Conservation (phyloP, 2,888 invertebrate species). For the Esperia sulphurella region DNA sequence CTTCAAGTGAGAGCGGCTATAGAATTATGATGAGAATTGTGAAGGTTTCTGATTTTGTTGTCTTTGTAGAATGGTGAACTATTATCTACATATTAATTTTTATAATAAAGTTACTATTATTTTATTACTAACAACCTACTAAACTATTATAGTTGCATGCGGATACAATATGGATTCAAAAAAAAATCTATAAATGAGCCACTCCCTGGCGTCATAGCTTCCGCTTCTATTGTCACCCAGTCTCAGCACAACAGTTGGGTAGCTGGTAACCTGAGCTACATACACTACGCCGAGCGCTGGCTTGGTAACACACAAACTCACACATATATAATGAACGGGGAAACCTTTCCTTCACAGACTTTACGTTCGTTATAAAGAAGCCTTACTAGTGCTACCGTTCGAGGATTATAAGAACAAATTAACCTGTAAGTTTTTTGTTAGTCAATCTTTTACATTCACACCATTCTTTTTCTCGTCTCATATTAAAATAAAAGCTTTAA, state of each 20-base stretch:
- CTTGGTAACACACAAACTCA: slow-evolving; percentile 11
- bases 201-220: background rate
- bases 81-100: no score
- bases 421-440: slow-evolving; percentile 2
- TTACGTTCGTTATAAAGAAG: slow-evolving; percentile 55
- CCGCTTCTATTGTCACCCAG: slow-evolving; percentile 9
- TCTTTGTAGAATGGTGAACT: no score
- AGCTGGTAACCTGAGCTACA: slow-evolving; percentile 33
- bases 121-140: no score
- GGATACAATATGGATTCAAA: background rate
- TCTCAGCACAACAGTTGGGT: slow-evolving; percentile 21
- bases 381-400: slow-evolving; percentile 34
- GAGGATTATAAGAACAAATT: slow-evolving; percentile 11
- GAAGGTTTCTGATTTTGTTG: slow-evolving; percentile 7
- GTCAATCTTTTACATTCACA: background rate
- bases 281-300: slow-evolving; percentile 19
- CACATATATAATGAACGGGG: slow-evolving; percentile 35
- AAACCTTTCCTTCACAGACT: slow-evolving; percentile 49
- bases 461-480: slow-evolving; percentile 1
- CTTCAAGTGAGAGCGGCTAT: slow-evolving; percentile 24
- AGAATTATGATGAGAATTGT: slow-evolving; percentile 27
- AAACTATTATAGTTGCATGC: no score
- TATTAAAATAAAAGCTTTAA: slow-evolving; percentile 3
- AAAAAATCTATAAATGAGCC: background rate
- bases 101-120: no score